Conservation (phyloP, 2,113 vertebrate genomes). For the Siniperca knerii region DNA sequence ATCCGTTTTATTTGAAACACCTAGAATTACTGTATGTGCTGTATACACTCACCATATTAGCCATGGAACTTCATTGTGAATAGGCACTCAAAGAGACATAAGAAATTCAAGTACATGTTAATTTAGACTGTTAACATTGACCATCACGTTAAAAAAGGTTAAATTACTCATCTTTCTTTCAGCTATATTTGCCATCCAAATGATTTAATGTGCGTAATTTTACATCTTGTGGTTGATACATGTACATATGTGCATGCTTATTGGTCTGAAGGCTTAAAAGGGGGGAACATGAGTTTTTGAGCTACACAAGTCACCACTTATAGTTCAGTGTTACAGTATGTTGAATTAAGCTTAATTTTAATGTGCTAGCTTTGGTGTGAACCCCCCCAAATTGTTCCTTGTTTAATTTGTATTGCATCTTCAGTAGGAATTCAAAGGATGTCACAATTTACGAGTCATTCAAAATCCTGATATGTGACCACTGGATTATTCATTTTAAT, state of each 20-base stretch:
- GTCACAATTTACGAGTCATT: conserved; percentile 63
- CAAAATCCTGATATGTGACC: conserved; percentile 53
- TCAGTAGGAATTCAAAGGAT: conserved; percentile 73
- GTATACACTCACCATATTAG: conserved; percentile 66
- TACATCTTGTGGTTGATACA: conserved; percentile 62
- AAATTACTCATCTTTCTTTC: conserved; percentile 39
- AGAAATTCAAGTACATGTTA: conserved; percentile 40
- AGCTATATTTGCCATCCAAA: conserved; percentile 45
- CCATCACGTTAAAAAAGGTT: conserved; percentile 38
- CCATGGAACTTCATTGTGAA: conserved; percentile 71
- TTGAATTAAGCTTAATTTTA: conserved; percentile 62
- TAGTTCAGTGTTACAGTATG: conserved; percentile 60
- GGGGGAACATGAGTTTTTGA: conserved; percentile 22
- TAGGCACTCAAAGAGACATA: conserved; percentile 45
- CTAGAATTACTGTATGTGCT: conserved; percentile 68
- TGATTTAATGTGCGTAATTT: conserved; percentile 55
- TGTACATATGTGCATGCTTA: conserved; percentile 65
- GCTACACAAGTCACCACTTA: conserved; percentile 38
- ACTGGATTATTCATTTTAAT: conserved; percentile 51
- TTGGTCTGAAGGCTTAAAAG: conserved; percentile 51
- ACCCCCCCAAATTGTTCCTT: conserved; percentile 28
- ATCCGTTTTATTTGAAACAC: conserved; percentile 82
- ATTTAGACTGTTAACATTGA: conserved; percentile 65
- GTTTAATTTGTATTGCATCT: conserved; percentile 73
- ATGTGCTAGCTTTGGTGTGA: conserved; percentile 70